Conservation (phyloP, 2,113 vertebrate genomes). For the Carlito syrichta region DNA sequence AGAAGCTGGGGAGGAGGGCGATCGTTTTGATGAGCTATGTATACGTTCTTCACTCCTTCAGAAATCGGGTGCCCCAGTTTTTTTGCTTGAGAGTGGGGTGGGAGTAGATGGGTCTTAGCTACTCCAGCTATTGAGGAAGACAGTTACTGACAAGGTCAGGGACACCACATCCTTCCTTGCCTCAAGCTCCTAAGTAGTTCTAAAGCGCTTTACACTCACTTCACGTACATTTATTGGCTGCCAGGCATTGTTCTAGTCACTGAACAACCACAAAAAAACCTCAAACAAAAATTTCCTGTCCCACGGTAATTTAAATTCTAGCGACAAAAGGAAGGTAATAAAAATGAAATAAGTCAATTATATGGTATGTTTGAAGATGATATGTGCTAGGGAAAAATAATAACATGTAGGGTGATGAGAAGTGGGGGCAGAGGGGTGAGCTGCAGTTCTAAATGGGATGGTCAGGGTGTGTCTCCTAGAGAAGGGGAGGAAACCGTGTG, state of each 20-base stretch:
- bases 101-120: background rate
- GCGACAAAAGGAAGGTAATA: background rate
- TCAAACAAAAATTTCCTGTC: background rate
- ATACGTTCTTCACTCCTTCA: conserved; percentile 3
- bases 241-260: background rate
- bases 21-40: background rate
- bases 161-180: background rate
- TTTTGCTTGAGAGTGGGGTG: background rate
- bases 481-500: background rate
- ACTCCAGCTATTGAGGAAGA: background rate
- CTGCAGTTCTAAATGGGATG: background rate
- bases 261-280: background rate
- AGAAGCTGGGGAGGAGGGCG: background rate
- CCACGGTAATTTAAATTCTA: background rate
- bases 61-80: background rate
- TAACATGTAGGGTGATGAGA: background rate
- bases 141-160: too few relatives aligned
- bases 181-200: background rate
- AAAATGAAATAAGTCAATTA: background rate
- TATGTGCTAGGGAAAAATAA: background rate
- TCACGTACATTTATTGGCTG: background rate
- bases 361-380: background rate
- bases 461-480: background rate
- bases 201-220: background rate
- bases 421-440: background rate